These are phyloP conservation scores for Murina feae DNA, from an alignment of 2,113 vertebrate genomes.

Conservation along the genomic window DNA sequence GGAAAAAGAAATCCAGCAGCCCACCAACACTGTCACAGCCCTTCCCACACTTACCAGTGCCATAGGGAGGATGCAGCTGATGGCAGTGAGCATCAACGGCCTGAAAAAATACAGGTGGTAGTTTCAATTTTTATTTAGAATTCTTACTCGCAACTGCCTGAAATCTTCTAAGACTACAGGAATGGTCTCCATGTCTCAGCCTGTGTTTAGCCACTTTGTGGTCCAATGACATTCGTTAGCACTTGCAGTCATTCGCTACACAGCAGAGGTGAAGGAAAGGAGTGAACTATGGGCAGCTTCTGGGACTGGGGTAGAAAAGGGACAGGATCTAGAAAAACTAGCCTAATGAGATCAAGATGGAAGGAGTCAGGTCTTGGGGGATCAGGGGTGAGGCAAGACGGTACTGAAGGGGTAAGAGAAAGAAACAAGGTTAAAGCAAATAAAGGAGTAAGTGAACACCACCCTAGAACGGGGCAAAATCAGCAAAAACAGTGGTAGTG, in stretches of 20 bases:
- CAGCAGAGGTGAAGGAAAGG: constrained; percentile 37
- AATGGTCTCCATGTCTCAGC: constrained; percentile 56
- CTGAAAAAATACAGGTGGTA: constrained; percentile 80
- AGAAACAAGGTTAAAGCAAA: constrained; percentile 16
- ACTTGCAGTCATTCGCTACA: constrained; percentile 16
- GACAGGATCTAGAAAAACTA: neutral
- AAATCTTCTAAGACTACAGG: constrained; percentile 65
- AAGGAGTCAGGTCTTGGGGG: neutral
- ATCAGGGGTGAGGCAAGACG: neutral
- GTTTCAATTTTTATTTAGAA: constrained; percentile 79
- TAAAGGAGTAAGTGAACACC: neutral
- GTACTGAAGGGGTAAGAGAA: constrained; percentile 1
- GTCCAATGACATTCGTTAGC: constrained; percentile 45
- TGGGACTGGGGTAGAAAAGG: neutral
- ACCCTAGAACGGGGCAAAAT: neutral
- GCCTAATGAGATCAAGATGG: constrained; percentile 27
- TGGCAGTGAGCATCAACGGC: constrained; percentile 78
- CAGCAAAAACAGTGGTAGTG: neutral
- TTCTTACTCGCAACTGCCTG: constrained; percentile 76
- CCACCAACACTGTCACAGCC: constrained; percentile 72
- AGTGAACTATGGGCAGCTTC: neutral
- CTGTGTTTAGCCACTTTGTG: constrained; percentile 46
- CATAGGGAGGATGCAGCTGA: constrained; percentile 75
- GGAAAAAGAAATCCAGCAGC: constrained; percentile 65
- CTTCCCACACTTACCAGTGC: constrained; percentile 78